Evolutionary conservation across 2,113 vertebrate species (phyloP).

Genomic region (Neogale vison): DNA sequence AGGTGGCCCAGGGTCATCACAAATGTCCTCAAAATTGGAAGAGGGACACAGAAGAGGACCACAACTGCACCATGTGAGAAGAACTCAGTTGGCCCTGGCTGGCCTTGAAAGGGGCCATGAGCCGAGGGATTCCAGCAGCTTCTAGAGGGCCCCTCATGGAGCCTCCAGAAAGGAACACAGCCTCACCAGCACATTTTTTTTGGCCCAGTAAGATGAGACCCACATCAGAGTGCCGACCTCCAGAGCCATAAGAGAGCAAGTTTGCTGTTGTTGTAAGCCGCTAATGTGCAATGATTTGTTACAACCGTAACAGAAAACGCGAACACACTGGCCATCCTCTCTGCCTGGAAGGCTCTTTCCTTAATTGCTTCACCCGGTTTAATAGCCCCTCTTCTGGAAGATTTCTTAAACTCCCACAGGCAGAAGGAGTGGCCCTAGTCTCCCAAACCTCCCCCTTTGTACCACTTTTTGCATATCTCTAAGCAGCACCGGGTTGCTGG

Average conservation of each 20-base stretch:
- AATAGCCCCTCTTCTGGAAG: not conserved
- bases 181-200: not conserved
- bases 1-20: not conserved
- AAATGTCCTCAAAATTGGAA: not conserved
- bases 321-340: not conserved
- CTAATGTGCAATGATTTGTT: not conserved
- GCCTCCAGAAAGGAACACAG: not conserved
- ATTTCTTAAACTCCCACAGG: not conserved
- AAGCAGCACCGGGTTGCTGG: not conserved
- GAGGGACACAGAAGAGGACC: not conserved
- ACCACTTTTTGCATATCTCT: not conserved
- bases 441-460: not conserved
- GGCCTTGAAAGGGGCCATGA: not conserved
- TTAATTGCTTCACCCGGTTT: not conserved
- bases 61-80: not conserved
- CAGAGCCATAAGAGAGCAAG: not conserved
- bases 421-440: not conserved
- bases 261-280: not conserved
- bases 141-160: not conserved
- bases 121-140: not conserved
- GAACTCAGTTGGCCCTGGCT: not conserved
- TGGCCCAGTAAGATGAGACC: not conserved
- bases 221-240: not conserved
- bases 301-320: not conserved
- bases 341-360: not conserved